A percentile compares a stretch with the other conserved stretches of the same genome.
phyloP scores from a whole-genome alignment of 1,140 invertebrate genomes.

The Bacillus rossius region DNA sequence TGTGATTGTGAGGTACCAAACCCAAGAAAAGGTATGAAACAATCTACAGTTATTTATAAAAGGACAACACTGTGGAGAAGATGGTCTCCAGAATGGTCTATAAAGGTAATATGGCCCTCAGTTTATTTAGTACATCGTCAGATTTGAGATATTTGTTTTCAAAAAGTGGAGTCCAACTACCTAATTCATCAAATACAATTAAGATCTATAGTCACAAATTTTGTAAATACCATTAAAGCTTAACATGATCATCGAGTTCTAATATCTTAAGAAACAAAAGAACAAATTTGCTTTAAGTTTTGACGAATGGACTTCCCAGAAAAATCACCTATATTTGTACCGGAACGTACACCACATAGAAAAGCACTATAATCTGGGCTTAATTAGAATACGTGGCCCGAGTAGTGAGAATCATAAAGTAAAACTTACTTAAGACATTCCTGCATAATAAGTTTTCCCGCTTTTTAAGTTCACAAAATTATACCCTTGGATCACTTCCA shows the following conservation, averaged over 20 bases:
- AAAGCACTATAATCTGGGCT: no score
- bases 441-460: no score
- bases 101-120: constrained; percentile 24
- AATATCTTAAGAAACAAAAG: constrained; percentile 17
- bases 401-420: no score
- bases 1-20: constrained; percentile 4
- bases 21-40: constrained; percentile 20
- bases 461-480: no score
- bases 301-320: constrained; percentile 27
- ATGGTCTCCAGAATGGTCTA: constrained; percentile 25
- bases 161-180: constrained; percentile 20
- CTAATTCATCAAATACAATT: constrained; percentile 22
- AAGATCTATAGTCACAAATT: constrained; percentile 21
- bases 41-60: constrained; percentile 21
- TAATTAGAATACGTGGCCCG: no score
- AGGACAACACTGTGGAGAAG: constrained; percentile 23
- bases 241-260: constrained; percentile 1
- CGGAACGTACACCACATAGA: no score
- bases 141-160: constrained; percentile 22
- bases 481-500: no score
- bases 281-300: constrained; percentile 27
- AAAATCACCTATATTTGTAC: constrained; percentile 26
- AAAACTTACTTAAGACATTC: no score
- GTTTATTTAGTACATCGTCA: constrained; percentile 9
- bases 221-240: constrained; percentile 17